Percentiles rank a stretch among this genome's conserved stretches.
Evolutionary conservation across 2,113 vertebrate species (phyloP).

Genomic region (Acrocephalus arundinaceus): DNA sequence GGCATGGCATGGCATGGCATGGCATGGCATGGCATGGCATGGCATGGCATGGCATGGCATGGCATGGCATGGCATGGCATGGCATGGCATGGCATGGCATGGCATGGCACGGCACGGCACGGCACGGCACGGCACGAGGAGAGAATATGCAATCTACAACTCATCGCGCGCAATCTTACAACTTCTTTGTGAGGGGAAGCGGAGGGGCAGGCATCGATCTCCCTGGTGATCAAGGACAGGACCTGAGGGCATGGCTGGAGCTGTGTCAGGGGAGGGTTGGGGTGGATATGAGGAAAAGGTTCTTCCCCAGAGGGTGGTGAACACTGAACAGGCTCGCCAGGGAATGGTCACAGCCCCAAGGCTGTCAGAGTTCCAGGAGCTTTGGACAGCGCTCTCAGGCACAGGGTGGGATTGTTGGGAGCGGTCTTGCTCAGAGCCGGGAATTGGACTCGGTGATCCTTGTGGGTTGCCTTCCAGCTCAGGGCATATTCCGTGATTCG

Average conservation of each 20-base stretch:
- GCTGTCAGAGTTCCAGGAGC: background rate
- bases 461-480: background rate
- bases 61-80: background rate
- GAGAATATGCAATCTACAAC: background rate
- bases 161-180: background rate
- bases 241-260: background rate
- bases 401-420: background rate
- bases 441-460: background rate
- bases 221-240: background rate
- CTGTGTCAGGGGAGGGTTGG: no score
- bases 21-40: background rate
- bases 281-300: rapidly evolving
- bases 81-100: rapidly evolving
- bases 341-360: background rate
- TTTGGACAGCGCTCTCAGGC: background rate
- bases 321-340: background rate
- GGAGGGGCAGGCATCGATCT: background rate
- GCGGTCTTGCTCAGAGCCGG: background rate
- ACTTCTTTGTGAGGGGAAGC: background rate
- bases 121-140: no score
- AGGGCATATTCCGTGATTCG: background rate
- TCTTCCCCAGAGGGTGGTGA: rapidly evolving
- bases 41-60: no score
- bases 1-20: no score
- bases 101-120: rapidly evolving